Base-by-base conservation (phyloP, 2,797 vertebrate species). In the Poecilia picta region DNA sequence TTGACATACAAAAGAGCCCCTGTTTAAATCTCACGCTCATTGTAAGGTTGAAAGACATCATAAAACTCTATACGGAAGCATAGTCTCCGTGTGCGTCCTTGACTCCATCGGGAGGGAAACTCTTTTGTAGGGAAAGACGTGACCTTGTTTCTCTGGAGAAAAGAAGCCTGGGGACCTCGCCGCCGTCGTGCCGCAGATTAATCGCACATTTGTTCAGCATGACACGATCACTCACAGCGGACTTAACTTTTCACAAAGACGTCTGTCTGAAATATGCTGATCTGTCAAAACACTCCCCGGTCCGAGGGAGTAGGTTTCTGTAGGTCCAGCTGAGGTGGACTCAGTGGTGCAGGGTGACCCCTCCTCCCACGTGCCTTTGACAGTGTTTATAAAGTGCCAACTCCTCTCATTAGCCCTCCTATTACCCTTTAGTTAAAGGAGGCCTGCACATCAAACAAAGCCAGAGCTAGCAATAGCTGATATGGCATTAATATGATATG, bases 1-100 rank as follows among this genome's bases (percentile, higher is more conserved):
- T 90, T 92, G 92, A 95, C 95, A 93, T 92, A 96, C 95, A 96
- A 95, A 96, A 93, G 94, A 88, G 80, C 46, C 90, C 91, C 91
- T 94, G 93, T 95, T 95, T 92, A 94, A 95, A 94, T 92, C 94
- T 91, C 92, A 89, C 85, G 88, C 89, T 93, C 92, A 94, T 93
- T 92, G 93, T 94, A 90, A 87, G 90, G 72, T 91, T 93, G 84
- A 95, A 89, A 95, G 91, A 91, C 82, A 62, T 92, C 87, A 93
- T 93, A 92, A 93, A 94, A 91, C 84, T 86, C 83, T 33, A 80
- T 85, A 93, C 88, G 68, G 87, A 91, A 92, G 91, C 87, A 81
- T 82, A 82, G 92, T 80, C 88, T 81, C 77, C 46, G 87, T 86
- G 91, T 91, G 88, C 90, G 92, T 90, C 88, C 89, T 78, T 33